phyloP scores from a whole-genome alignment of 2,113 vertebrate genomes.

The Thunnus maccoyii region DNA sequence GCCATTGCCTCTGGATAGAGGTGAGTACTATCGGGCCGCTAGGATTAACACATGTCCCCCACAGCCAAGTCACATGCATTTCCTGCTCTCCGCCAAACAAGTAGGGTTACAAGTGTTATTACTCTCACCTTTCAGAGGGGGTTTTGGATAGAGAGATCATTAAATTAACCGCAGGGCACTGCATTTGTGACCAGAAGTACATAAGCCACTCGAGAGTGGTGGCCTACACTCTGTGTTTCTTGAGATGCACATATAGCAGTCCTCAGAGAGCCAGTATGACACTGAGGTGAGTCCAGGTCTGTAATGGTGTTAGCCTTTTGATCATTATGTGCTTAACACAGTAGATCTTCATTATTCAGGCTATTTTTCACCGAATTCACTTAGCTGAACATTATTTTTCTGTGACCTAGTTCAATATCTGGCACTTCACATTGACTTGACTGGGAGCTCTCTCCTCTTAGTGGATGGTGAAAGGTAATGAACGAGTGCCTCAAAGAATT shows the following conservation, averaged over 20 bases:
- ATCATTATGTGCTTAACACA: conserved; percentile 76
- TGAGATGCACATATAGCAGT: conserved; percentile 66
- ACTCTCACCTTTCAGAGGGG: conserved; percentile 78
- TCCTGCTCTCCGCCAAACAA: conserved; percentile 74
- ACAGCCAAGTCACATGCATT: conserved; percentile 74
- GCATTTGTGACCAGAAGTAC: conserved; percentile 80
- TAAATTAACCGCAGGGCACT: conserved; percentile 86
- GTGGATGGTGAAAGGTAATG: conserved; percentile 71
- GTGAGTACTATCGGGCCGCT: conserved; percentile 62
- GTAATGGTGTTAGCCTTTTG: conserved; percentile 68
- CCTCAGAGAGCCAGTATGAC: conserved; percentile 62
- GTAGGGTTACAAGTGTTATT: conserved; percentile 81
- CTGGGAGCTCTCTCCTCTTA: conserved; percentile 61
- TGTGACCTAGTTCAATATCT: conserved; percentile 68
- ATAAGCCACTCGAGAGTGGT: conserved; percentile 74
- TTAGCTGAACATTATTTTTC: conserved; percentile 60
- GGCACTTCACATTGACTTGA: conserved; percentile 56
- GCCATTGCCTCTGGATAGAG: conserved; percentile 70
- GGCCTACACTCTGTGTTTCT: conserved; percentile 70
- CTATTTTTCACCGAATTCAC: conserved; percentile 63
- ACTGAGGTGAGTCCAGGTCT: conserved; percentile 59
- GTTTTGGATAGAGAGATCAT: conserved; percentile 83
- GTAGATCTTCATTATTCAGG: conserved; percentile 69
- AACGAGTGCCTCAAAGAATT: conserved; percentile 71
- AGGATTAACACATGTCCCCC: conserved; percentile 82